A percentile compares a stretch with the other conserved stretches of the same genome.
Evolutionary conservation across 1,140 invertebrate genomes (phyloP).

Genomic region (Drosophila murphyi): DNA sequence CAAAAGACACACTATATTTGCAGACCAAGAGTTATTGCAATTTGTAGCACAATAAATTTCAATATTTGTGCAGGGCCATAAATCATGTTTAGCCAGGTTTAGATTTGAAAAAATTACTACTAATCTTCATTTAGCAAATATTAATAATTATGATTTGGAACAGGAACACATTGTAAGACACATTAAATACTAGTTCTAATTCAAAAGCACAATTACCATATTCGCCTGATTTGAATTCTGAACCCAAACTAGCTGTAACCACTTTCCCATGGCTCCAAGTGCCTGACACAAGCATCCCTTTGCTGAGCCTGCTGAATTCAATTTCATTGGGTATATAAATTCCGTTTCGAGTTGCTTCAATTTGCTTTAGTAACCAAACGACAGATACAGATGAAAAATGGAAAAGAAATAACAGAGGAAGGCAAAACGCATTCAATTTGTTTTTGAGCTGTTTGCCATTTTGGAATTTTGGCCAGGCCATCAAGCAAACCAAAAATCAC

Average conservation of each 20-base stretch:
- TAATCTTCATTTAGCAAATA: no score
- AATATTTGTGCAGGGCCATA: neutral
- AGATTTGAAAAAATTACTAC: no score
- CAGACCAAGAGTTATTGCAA: neutral
- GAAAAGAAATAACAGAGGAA: constrained; percentile 6
- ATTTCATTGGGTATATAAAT: constrained; percentile 52
- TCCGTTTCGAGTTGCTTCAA: constrained; percentile 50
- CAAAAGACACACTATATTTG: neutral
- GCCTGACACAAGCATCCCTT: constrained; percentile 29
- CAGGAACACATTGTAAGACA: no score
- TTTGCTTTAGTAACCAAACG: constrained; percentile 35
- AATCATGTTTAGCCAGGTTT: neutral
- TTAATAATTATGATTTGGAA: no score
- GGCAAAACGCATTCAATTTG: constrained; percentile 63
- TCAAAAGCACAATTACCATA: no score
- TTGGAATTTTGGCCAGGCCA: constrained; percentile 20
- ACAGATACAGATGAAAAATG: constrained; percentile 10
- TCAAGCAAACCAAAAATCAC: constrained; percentile 22
- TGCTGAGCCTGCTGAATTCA: constrained; percentile 13
- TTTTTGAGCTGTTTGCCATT: constrained; percentile 41
- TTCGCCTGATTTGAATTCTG: neutral
- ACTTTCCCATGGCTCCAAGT: constrained; percentile 9
- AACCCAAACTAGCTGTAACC: neutral
- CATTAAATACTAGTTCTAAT: no score
- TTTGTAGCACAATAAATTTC: neutral